Percentiles rank a stretch among this genome's conserved stretches.
Evolutionary conservation across 2,113 vertebrate genomes (phyloP).

Genomic region (Strix uralensis): DNA sequence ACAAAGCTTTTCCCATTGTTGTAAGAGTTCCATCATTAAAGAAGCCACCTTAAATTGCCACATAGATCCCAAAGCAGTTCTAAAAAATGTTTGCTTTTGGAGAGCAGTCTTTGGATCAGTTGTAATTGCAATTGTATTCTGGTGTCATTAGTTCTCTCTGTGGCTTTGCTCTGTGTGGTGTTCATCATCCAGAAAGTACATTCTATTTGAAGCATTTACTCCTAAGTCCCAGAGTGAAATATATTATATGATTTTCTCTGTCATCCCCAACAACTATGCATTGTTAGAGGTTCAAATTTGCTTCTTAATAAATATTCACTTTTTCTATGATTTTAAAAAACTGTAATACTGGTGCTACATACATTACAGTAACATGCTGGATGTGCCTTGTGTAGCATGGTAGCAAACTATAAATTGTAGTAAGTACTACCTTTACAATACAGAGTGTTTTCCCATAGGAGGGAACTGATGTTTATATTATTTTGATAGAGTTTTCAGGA

Average conservation of each 20-base stretch:
- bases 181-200: neutral
- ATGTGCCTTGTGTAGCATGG: neutral
- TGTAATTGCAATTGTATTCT: neutral
- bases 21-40: conserved; percentile 3
- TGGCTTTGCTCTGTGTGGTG: neutral
- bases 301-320: neutral
- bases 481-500: neutral
- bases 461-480: neutral
- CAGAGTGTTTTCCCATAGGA: neutral
- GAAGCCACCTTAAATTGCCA: neutral
- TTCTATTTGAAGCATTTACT: neutral
- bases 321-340: neutral
- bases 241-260: neutral
- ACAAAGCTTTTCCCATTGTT: conserved; percentile 14
- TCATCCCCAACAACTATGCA: neutral
- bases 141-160: neutral
- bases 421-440: neutral
- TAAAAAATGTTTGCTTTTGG: neutral
- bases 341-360: neutral
- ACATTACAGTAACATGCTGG: neutral
- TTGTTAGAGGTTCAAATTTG: neutral
- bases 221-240: neutral
- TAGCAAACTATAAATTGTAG: neutral
- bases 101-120: neutral
- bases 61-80: neutral